These are phyloP conservation scores for Menura novaehollandiae DNA, from an alignment of 2,113 vertebrate genomes.

Conservation along the genomic window DNA sequence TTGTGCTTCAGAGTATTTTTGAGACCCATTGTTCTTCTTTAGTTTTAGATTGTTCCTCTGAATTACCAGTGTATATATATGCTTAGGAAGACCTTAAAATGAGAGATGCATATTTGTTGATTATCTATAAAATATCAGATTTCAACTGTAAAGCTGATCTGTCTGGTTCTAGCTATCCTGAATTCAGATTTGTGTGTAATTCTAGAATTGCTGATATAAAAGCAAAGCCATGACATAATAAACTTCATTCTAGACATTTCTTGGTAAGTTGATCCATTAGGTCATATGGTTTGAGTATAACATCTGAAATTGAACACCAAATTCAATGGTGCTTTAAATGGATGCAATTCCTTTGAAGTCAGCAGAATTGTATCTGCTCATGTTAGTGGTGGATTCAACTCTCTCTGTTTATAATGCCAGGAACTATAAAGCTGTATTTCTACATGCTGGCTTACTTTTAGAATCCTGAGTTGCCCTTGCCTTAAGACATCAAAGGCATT, in stretches of 20 bases:
- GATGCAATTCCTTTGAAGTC: constrained; percentile 18
- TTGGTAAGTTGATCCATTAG: not conserved
- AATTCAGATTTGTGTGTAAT: not conserved
- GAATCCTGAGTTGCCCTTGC: not conserved
- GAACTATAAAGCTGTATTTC: not conserved
- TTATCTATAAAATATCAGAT: not conserved
- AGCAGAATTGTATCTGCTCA: not conserved
- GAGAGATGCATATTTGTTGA: not conserved
- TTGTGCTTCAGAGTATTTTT: not conserved
- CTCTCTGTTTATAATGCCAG: not conserved
- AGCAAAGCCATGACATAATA: not conserved
- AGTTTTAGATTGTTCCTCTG: not conserved
- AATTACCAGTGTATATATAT: not conserved
- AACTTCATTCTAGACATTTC: not conserved
- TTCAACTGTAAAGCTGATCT: not conserved
- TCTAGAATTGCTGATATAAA: not conserved
- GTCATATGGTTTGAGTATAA: not conserved
- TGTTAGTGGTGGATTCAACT: not conserved
- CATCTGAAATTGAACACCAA: constrained; percentile 11
- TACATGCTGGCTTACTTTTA: not conserved
- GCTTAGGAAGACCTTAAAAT: not conserved
- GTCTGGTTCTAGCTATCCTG: not conserved
- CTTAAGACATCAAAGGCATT: not conserved
- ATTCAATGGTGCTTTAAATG: constrained; percentile 4
- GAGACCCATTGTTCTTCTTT: not conserved